These are phyloP conservation scores for Alces alces DNA, from an alignment of 2,113 vertebrate genomes.

Conservation along the genomic window DNA sequence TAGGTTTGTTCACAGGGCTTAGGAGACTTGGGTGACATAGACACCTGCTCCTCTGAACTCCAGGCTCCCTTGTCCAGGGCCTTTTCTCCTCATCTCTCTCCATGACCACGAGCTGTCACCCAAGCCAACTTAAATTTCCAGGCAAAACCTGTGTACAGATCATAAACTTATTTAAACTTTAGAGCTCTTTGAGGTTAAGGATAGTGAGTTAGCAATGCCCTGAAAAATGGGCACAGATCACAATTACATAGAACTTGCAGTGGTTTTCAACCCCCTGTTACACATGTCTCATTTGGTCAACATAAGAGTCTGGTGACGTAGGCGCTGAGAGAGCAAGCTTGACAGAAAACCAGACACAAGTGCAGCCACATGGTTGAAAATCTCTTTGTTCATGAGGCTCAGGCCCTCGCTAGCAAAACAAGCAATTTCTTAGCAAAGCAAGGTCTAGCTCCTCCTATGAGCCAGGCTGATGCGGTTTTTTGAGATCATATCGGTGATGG, in stretches of 20 bases:
- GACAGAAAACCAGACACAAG: neutral
- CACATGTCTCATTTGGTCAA: neutral
- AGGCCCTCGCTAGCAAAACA: neutral
- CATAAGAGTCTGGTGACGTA: slow-evolving; percentile 21
- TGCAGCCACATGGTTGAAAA: neutral
- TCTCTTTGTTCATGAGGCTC: neutral
- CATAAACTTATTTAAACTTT: neutral
- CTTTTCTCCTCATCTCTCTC: neutral
- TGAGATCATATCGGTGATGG: slow-evolving; percentile 55
- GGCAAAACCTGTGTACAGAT: neutral
- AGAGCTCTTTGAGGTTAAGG: neutral
- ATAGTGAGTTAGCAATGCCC: neutral
- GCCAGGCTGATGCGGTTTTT: neutral
- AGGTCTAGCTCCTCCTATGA: neutral
- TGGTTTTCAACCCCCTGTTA: neutral
- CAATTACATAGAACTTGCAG: neutral
- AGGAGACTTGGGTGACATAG: neutral
- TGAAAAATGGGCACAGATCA: neutral
- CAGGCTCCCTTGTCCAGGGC: neutral
- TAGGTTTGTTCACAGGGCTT: neutral
- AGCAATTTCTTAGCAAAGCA: slow-evolving; percentile 1
- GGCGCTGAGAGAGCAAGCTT: neutral
- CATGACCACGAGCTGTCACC: neutral
- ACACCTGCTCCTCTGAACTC: neutral
- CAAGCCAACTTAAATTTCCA: neutral